Evolutionary conservation across 2,113 vertebrate species (phyloP).

Genomic region (Esox niger): DNA sequence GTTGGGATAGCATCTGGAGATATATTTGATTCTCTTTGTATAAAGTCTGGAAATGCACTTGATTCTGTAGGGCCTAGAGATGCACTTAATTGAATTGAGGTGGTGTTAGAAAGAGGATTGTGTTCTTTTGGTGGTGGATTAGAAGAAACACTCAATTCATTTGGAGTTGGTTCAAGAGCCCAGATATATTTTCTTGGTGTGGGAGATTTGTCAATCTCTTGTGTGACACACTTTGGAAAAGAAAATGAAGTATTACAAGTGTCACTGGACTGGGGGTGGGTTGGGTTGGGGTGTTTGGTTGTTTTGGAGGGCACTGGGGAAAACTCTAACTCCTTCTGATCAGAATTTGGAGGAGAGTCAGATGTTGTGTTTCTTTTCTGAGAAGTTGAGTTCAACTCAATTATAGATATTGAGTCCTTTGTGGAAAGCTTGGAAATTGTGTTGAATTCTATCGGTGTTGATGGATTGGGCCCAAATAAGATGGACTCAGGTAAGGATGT

Average conservation of each 20-base stretch:
- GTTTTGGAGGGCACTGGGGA: no score
- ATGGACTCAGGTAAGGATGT: not conserved
- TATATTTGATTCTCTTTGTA: no score
- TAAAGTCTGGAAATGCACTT: no score
- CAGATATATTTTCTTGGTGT: not conserved
- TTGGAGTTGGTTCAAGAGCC: not conserved
- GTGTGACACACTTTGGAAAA: not conserved
- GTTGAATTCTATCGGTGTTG: not conserved
- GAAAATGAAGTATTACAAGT: not conserved
- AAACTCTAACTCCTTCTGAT: no score
- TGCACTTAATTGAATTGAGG: conserved; percentile 22
- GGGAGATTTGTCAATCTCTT: not conserved
- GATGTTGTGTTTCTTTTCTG: not conserved
- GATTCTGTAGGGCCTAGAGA: no score
- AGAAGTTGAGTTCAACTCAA: not conserved
- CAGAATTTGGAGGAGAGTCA: not conserved
- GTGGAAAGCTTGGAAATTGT: not conserved
- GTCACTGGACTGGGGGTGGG: not conserved
- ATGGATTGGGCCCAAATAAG: not conserved
- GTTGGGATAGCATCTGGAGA: no score
- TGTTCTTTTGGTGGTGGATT: not conserved
- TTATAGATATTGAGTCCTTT: not conserved
- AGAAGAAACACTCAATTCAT: not conserved
- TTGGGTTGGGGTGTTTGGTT: no score
- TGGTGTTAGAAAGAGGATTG: conserved; percentile 14